These are phyloP conservation scores for Sorex maritimensis DNA, from an alignment of 2,797 vertebrate genomes.

Conservation along the genomic window DNA sequence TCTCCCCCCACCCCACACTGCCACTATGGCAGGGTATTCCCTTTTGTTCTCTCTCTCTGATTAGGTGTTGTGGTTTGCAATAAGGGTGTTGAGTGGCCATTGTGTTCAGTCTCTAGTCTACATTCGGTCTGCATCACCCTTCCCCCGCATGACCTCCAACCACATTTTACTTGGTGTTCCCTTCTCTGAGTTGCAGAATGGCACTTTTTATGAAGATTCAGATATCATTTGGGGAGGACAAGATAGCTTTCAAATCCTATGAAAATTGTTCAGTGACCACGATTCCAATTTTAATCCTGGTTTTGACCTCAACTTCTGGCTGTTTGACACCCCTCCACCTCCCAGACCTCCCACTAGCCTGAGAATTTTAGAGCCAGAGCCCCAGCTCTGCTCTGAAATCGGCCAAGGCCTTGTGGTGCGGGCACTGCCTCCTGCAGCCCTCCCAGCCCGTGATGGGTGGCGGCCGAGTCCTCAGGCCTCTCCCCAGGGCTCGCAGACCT, in stretches of 20 bases:
- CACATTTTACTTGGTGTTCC: no score
- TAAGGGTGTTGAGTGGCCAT: no score
- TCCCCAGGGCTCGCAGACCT: background rate
- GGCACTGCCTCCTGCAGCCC: accelerated
- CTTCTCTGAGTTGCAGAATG: background rate
- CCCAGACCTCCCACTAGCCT: background rate
- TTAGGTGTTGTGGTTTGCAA: no score
- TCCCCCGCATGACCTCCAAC: no score
- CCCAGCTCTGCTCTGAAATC: background rate
- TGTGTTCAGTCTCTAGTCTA: no score
- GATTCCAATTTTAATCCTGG: no score
- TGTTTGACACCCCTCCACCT: background rate
- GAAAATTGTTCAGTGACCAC: no score
- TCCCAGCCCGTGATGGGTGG: background rate
- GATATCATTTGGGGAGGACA: background rate
- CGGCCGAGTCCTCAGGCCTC: background rate
- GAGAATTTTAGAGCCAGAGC: background rate
- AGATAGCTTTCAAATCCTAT: background rate
- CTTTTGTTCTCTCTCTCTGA: no score
- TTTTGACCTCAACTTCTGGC: no score
- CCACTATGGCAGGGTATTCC: no score
- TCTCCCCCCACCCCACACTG: no score
- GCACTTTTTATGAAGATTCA: background rate
- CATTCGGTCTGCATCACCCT: no score
- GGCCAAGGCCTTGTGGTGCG: accelerated